Conservation (phyloP, 2,888 invertebrate species). For the Cactoblastis cactorum region DNA sequence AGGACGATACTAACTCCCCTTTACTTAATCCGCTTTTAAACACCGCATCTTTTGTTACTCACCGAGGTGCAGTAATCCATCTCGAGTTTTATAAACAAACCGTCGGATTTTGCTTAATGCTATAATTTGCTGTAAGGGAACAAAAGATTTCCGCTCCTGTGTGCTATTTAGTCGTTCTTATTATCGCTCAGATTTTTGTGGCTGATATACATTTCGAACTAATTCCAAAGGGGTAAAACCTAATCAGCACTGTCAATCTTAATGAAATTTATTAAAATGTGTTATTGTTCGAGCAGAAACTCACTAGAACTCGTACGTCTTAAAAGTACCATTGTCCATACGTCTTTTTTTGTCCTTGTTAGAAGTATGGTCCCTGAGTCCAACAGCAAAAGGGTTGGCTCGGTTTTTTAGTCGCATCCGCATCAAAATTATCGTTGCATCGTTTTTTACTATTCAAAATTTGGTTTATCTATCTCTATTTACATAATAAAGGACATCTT, state of each 20-base stretch:
- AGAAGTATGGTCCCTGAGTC: conserved; percentile 55
- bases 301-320: conserved; percentile 58
- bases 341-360: conserved; percentile 64
- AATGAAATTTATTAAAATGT: conserved; percentile 75
- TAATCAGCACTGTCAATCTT: conserved; percentile 74
- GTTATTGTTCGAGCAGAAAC: conserved; percentile 72
- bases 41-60: conserved; percentile 70
- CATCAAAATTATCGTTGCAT: conserved; percentile 60
- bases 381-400: conserved; percentile 71
- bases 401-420: conserved; percentile 43
- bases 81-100: conserved; percentile 65
- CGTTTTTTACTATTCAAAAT: conserved; percentile 52
- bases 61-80: conserved; percentile 59
- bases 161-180: conserved; percentile 28
- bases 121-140: conserved; percentile 45
- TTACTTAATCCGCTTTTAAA: conserved; percentile 67
- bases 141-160: conserved; percentile 43
- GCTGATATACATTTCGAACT: conserved; percentile 13
- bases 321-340: conserved; percentile 66
- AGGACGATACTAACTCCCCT: conserved; percentile 69
- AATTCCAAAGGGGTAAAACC: conserved; percentile 43
- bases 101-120: conserved; percentile 55
- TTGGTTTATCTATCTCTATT: conserved; percentile 42
- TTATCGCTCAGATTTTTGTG: conserved; percentile 22
- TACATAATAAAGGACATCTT: conserved; percentile 36